Evolutionary conservation across 2,797 vertebrate genomes (phyloP).

Genomic region (Microctenopoma stevenorrisi): DNA sequence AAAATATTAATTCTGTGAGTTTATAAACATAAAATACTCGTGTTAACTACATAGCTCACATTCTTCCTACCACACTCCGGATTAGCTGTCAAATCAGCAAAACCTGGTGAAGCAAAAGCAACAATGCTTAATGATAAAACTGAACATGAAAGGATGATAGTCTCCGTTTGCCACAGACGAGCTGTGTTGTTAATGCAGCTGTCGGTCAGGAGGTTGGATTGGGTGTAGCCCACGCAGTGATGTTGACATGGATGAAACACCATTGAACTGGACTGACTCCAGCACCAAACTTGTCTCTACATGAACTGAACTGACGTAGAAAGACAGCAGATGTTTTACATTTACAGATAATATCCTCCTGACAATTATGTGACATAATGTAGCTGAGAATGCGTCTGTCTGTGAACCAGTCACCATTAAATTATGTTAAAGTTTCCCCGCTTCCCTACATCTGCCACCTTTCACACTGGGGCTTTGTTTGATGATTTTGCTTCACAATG

Average conservation of each 20-base stretch:
- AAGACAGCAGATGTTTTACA: constrained; percentile 2
- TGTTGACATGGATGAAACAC: constrained; percentile 7
- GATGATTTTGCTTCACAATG: constrained; percentile 18
- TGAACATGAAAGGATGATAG: not conserved
- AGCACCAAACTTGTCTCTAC: constrained; percentile 1
- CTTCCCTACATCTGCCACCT: not conserved
- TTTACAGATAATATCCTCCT: not conserved
- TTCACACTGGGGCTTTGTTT: constrained; percentile 28
- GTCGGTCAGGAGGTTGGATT: constrained; percentile 16
- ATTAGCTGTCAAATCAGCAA: constrained; percentile 1
- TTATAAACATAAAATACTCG: not conserved
- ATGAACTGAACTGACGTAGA: constrained; percentile 4
- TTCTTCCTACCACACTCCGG: not conserved
- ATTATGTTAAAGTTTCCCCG: not conserved
- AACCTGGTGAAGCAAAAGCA: not conserved
- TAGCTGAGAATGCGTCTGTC: not conserved
- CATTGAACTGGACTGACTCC: constrained; percentile 10
- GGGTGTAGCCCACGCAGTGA: not conserved
- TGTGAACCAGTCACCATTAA: not conserved
- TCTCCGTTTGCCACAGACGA: not conserved
- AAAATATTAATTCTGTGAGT: not conserved
- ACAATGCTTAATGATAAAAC: not conserved
- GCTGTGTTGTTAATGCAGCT: not conserved
- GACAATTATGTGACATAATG: not conserved
- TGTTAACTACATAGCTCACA: constrained; percentile 1